Evolutionary conservation across 2,797 vertebrate species (phyloP).

Genomic region (Chelonia mydas): DNA sequence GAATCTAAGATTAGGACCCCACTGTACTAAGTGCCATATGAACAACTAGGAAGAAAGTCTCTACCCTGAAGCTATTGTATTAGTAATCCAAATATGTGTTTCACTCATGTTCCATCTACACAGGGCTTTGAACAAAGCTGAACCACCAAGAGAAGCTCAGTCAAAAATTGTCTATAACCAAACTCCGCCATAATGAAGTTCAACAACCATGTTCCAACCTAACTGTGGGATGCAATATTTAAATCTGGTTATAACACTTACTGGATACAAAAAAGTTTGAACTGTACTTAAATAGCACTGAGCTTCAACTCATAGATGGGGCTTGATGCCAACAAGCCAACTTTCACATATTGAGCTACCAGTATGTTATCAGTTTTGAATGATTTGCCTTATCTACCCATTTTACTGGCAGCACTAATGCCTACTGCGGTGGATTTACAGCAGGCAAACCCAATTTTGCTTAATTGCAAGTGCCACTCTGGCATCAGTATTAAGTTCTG

Average conservation of each 20-base stretch:
- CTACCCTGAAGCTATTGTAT: background rate
- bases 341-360: background rate
- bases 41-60: fast-evolving
- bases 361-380: background rate
- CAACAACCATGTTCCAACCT: background rate
- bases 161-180: background rate
- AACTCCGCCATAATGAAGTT: background rate
- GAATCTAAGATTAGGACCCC: background rate
- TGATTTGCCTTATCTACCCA: background rate
- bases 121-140: background rate
- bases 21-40: background rate
- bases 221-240: background rate
- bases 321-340: background rate
- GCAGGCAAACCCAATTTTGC: background rate
- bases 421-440: background rate
- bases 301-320: background rate
- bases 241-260: background rate
- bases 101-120: background rate
- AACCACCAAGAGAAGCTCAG: fast-evolving
- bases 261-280: background rate
- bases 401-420: background rate
- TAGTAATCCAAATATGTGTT: background rate
- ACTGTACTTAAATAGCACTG: background rate
- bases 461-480: background rate
- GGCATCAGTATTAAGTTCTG: background rate